Evolutionary conservation across 2,888 invertebrate genomes (phyloP).

Genomic region (Petrolisthes cinctipes): DNA sequence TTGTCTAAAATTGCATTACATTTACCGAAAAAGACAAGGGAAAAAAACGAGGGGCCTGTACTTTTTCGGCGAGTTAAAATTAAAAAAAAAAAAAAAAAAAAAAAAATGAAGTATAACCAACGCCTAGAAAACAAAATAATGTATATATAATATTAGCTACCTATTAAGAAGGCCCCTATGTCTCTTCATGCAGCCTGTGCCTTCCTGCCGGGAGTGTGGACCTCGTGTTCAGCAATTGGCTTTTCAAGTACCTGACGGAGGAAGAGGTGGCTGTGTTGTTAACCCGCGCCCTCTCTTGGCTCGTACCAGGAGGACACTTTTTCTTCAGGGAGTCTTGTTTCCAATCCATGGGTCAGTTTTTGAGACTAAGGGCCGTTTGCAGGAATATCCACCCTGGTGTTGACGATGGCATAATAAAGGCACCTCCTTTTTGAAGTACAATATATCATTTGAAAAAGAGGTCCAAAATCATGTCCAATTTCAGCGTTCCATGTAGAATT

Average conservation of each 20-base stretch:
- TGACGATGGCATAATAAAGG: too few relatives aligned
- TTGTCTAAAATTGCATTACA: too few relatives aligned
- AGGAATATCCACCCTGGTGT: too few relatives aligned
- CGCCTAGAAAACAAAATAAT: not conserved
- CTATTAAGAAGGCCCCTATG: not conserved
- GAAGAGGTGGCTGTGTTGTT: constrained; percentile 71
- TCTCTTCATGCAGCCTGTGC: constrained; percentile 67
- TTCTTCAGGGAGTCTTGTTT: constrained; percentile 74
- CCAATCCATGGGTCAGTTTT: constrained; percentile 68
- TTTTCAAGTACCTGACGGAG: constrained; percentile 74
- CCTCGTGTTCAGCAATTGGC: constrained; percentile 75
- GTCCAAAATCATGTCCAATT: too few relatives aligned
- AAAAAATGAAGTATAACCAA: not conserved
- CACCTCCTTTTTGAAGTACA: too few relatives aligned
- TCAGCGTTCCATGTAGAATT: too few relatives aligned
- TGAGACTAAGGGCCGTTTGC: too few relatives aligned
- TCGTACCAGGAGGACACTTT: constrained; percentile 72
- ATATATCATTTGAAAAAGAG: too few relatives aligned
- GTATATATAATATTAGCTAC: not conserved
- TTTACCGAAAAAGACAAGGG: too few relatives aligned
- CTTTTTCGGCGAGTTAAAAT: too few relatives aligned
- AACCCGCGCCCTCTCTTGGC: constrained; percentile 71
- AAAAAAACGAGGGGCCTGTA: too few relatives aligned
- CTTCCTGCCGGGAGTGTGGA: constrained; percentile 70
- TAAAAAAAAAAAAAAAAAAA: not conserved